Conservation (phyloP, 1,140 invertebrate species). For the Harpegnathos saltator region DNA sequence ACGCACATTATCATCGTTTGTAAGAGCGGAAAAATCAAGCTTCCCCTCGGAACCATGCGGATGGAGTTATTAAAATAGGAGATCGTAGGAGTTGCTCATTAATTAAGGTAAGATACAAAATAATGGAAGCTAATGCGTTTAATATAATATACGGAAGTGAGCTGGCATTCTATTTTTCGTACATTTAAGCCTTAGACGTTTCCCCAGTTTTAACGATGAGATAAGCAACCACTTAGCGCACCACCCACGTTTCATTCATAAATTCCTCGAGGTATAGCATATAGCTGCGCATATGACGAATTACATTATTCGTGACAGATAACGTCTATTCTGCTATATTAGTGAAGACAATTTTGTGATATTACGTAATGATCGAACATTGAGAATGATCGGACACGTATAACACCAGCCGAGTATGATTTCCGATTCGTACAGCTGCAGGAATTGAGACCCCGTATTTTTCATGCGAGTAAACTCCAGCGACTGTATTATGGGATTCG, state of each 20-base stretch:
- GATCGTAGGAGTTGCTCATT: constrained; percentile 58
- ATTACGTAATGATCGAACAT: constrained; percentile 50
- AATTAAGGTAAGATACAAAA: constrained; percentile 56
- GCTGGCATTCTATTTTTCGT: constrained; percentile 60
- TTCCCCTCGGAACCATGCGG: neutral
- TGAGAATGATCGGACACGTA: neutral
- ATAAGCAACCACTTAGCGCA: constrained; percentile 42
- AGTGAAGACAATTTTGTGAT: constrained; percentile 55
- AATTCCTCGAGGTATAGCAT: constrained; percentile 46
- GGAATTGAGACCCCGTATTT: constrained; percentile 50
- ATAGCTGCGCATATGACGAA: constrained; percentile 46
- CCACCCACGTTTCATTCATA: constrained; percentile 45
- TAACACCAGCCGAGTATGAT: constrained; percentile 28
- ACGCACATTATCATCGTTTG: constrained; percentile 38
- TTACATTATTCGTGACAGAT: constrained; percentile 53
- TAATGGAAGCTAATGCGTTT: constrained; percentile 53
- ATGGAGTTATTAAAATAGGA: constrained; percentile 45
- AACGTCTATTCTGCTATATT: constrained; percentile 57
- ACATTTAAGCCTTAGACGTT: constrained; percentile 57
- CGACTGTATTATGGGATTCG: neutral
- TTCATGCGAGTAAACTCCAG: constrained; percentile 4
- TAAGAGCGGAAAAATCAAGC: constrained; percentile 25
- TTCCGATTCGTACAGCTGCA: constrained; percentile 41
- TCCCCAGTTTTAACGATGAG: constrained; percentile 39
- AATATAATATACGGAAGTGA: constrained; percentile 51